Percentiles rank a stretch among this genome's conserved stretches.
phyloP scores from a whole-genome alignment of 2,113 vertebrate genomes.

The Meles meles region DNA sequence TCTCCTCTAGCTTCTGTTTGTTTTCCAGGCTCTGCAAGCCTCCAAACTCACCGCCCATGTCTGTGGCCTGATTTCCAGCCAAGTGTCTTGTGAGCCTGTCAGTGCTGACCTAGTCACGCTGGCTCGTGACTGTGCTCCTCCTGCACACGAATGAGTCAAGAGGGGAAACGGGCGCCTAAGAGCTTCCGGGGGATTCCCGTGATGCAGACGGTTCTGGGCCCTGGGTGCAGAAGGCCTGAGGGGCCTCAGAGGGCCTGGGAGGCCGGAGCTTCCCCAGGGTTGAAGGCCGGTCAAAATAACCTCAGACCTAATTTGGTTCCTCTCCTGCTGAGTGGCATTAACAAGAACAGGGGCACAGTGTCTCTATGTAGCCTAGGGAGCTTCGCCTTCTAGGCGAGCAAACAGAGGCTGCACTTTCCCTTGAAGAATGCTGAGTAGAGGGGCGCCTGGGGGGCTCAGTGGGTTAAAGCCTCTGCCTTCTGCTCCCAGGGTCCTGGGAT shows the following conservation, averaged over 20 bases:
- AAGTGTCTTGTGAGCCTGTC: background rate
- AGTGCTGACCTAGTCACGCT: slow-evolving; percentile 1
- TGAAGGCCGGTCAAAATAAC: background rate
- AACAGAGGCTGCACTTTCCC: background rate
- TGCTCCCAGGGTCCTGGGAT: too few relatives aligned
- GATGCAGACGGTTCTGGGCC: background rate
- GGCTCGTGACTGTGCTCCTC: slow-evolving; percentile 17
- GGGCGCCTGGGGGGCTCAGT: too few relatives aligned
- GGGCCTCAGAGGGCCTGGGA: background rate
- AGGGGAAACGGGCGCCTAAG: slow-evolving; percentile 7
- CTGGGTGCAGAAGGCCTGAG: background rate
- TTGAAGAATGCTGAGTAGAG: background rate
- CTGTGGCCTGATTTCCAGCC: background rate
- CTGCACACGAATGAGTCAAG: slow-evolving; percentile 47
- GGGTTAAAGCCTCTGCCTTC: too few relatives aligned
- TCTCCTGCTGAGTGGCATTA: background rate
- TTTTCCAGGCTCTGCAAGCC: background rate
- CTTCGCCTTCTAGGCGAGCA: background rate
- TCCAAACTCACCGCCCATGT: background rate
- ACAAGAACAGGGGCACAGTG: background rate
- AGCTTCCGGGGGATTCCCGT: background rate
- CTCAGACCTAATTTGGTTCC: background rate
- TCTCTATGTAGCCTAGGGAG: background rate
- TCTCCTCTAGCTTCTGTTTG: background rate
- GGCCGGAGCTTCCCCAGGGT: background rate